phyloP scores from a whole-genome alignment of 2,888 invertebrate genomes.

The Ennomos erosarius region DNA sequence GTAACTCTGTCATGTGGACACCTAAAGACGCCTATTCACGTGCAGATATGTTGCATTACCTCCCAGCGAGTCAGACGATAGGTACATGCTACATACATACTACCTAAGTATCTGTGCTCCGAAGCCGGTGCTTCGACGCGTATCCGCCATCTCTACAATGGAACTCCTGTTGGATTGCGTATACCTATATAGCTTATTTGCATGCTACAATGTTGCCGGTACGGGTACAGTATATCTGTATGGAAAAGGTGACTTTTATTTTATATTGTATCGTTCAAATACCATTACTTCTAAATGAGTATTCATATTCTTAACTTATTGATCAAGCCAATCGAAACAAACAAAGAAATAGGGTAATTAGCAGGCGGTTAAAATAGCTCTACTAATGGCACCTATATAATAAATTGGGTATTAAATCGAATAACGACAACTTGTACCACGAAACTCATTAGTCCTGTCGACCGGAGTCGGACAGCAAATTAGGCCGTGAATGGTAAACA shows the following conservation, averaged over 20 bases:
- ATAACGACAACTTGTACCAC: constrained; percentile 24
- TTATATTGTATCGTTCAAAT: constrained; percentile 3
- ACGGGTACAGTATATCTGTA: background rate
- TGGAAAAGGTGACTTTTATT: background rate
- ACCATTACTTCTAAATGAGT: background rate
- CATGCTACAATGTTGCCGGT: constrained; percentile 24
- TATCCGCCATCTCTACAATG: background rate
- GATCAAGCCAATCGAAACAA: constrained; percentile 15
- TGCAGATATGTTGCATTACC: constrained; percentile 10
- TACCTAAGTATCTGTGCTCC: no score
- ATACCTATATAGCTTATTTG: no score
- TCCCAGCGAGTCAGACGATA: background rate
- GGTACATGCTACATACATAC: background rate
- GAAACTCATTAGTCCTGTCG: constrained; percentile 26
- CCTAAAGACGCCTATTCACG: constrained; percentile 12
- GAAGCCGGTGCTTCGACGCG: background rate
- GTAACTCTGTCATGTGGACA: constrained; percentile 3
- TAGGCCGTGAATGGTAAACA: constrained; percentile 32
- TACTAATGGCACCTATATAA: background rate
- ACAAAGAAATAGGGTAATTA: constrained; percentile 14
- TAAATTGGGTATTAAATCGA: constrained; percentile 26
- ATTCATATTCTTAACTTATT: constrained; percentile 11
- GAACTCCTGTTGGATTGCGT: constrained; percentile 12
- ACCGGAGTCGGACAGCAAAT: constrained; percentile 30
- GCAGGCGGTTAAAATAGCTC: constrained; percentile 4